Evolutionary conservation across 2,797 vertebrate genomes (phyloP).

Genomic region (Muscicapa striata): DNA sequence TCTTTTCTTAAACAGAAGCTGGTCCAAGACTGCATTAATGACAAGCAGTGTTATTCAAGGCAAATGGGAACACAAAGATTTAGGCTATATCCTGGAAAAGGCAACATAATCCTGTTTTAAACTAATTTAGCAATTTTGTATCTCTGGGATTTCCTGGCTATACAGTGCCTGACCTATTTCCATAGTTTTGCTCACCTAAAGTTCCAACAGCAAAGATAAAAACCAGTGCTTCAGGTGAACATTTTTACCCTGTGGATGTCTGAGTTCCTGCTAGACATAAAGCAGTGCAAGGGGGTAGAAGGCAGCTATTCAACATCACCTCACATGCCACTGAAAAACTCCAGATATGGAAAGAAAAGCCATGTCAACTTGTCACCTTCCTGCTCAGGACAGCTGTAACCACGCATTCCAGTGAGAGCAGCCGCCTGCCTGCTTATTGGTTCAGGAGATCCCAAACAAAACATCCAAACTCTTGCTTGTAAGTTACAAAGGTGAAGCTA

Average conservation of each 20-base stretch:
- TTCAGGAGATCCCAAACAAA: background rate
- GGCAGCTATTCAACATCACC: background rate
- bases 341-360: background rate
- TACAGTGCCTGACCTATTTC: background rate
- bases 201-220: background rate
- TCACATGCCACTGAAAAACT: background rate
- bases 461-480: background rate
- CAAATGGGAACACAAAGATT: constrained; percentile 50
- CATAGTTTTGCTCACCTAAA: background rate
- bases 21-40: constrained; percentile 44
- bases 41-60: constrained; percentile 50
- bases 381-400: background rate
- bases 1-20: constrained; percentile 33
- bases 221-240: background rate
- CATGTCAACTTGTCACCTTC: background rate
- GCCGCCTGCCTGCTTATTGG: background rate
- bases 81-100: constrained; percentile 32
- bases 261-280: background rate
- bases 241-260: background rate
- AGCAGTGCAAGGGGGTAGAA: background rate
- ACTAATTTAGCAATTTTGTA: constrained; percentile 25
- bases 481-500: background rate
- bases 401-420: background rate
- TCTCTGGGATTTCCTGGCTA: background rate
- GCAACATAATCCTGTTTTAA: constrained; percentile 34